phyloP scores from a whole-genome alignment of 2,113 vertebrate genomes.

The Lontra canadensis region DNA sequence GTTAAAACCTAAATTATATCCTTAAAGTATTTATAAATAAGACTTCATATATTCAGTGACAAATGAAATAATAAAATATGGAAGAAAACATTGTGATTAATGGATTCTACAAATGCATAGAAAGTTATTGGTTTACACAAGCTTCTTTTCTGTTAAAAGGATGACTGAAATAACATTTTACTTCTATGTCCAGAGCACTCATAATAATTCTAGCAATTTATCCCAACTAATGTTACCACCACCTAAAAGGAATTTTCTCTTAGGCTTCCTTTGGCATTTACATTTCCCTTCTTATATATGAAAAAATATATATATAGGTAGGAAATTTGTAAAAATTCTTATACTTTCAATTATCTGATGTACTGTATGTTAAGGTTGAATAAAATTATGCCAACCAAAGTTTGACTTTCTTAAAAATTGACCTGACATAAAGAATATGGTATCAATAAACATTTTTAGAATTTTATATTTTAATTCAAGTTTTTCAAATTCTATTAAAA shows the following conservation, averaged over 20 bases:
- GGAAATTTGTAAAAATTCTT: background rate
- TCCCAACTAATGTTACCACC: background rate
- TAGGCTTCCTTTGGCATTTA: background rate
- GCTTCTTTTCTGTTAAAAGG: background rate
- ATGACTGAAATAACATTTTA: conserved; percentile 3
- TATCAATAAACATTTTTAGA: conserved; percentile 19
- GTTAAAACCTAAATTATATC: background rate
- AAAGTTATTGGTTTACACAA: background rate
- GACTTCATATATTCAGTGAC: background rate
- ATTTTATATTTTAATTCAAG: conserved; percentile 51
- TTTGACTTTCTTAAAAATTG: background rate
- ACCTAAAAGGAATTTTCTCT: background rate
- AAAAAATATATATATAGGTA: conserved; percentile 25
- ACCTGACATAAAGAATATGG: background rate
- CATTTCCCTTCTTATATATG: conserved; percentile 15
- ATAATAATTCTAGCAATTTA: conserved; percentile 3
- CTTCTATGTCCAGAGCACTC: background rate
- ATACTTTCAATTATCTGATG: background rate
- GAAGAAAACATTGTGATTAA: background rate
- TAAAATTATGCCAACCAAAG: background rate
- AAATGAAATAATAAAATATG: conserved; percentile 3
- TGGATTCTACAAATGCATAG: background rate
- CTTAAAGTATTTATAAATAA: background rate
- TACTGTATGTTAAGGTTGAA: background rate
- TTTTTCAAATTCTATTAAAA: conserved; percentile 49